These are phyloP conservation scores for Mamestra brassicae DNA, from an alignment of 2,888 invertebrate genomes.

Conservation along the genomic window DNA sequence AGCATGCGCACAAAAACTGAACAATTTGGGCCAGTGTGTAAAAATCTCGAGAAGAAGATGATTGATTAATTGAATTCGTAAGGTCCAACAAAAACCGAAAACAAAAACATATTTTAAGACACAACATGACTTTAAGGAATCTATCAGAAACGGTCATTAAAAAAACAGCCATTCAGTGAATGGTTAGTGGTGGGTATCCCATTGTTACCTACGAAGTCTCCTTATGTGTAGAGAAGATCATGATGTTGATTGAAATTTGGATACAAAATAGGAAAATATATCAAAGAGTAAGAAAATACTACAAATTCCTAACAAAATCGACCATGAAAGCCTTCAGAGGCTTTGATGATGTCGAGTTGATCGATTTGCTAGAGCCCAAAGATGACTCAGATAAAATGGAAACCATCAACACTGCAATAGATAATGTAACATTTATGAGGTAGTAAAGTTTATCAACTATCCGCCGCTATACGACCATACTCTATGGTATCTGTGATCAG, in stretches of 20 bases:
- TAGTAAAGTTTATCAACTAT: constrained; percentile 47
- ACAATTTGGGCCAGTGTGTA: not conserved
- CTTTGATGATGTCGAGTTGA: not conserved
- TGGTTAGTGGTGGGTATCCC: too few species aligned
- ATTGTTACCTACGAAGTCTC: too few species aligned
- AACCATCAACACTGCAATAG: constrained; percentile 37
- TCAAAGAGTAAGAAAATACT: not conserved
- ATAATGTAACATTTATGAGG: constrained; percentile 46
- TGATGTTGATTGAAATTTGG: not conserved
- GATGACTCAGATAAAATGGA: constrained; percentile 13
- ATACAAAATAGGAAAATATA: not conserved
- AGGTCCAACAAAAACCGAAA: too few species aligned
- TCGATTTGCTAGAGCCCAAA: constrained; percentile 7
- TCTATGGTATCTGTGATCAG: constrained; percentile 28
- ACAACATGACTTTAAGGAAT: too few species aligned
- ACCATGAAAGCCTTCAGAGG: not conserved
- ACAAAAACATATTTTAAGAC: too few species aligned
- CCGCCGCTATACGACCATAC: constrained; percentile 10
- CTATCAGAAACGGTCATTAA: too few species aligned
- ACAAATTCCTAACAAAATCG: not conserved
- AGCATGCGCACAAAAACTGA: not conserved
- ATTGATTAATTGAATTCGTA: too few species aligned
- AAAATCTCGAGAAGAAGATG: too few species aligned
- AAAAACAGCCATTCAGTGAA: too few species aligned
- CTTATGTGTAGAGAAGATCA: not conserved